Evolutionary conservation across 2,797 vertebrate species (phyloP), one percentile per base, ranked within the genome.

Genomic region (Parauchenoglanis ngamensis): DNA sequence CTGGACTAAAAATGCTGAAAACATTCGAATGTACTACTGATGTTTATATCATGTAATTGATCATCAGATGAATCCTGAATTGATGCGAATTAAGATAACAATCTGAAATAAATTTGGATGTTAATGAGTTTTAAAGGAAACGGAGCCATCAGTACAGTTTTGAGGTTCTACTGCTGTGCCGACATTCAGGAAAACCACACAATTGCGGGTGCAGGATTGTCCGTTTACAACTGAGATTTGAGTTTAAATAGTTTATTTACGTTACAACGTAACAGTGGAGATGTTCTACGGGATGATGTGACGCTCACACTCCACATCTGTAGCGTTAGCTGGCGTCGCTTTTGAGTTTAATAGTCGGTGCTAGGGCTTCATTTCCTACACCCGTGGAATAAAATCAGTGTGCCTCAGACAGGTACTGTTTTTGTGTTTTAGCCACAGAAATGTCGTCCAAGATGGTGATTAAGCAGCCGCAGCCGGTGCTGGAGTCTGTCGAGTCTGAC

Each of bases 371-470:
- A 31, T 19, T 77, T 77, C 13, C 11, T n/a, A 3, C 2, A 15
- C 77, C 13, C 25, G 0, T 57, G 52, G 52, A 13, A 21, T 77
- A 54, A 56, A 52, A 31, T 11, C 7, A 0, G 19, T 19, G 13
- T 3, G 6, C 54, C 54, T 35, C 28, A 57, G 28, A 23, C 28
- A 3, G 17, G 25, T 6, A 6, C 2, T 35, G 19, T 83, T 68
- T 67, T 5, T 78, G 25, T 85, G 63, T 85, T 85, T 75, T 23
- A 86, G 85, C 54, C 23, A 11, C 61, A 67, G 84, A 59, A 72
- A 92, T 78, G 87, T 86, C 91, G 40, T 79, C 73, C 11, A 65
- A 83, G 40, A 87, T 89, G 88, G 57, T 91, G 44, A 81, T 92
- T 28, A 90, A 56, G 13, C 83, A 90, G 79, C 91, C 90, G 12